Evolutionary conservation across 2,888 invertebrate species (phyloP).

Genomic region (Cybosia mesomella): DNA sequence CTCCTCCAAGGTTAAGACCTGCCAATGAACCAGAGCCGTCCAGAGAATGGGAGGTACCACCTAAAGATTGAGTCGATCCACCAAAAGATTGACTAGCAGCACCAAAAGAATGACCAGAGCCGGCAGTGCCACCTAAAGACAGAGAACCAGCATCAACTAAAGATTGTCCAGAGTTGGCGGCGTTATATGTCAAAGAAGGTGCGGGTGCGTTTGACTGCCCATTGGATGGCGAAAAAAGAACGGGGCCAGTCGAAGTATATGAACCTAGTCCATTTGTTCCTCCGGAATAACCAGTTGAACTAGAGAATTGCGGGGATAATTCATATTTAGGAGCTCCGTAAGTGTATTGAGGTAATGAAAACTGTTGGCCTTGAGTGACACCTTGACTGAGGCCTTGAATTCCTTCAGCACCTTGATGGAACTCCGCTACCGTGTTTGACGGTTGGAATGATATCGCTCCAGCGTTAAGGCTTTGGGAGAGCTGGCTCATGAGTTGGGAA

Average conservation of each 20-base stretch:
- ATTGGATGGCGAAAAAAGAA: constrained; percentile 74
- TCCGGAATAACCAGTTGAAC: constrained; percentile 73
- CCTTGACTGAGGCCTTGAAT: constrained; percentile 61
- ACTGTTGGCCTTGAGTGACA: constrained; percentile 59
- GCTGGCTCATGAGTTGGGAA: constrained; percentile 78
- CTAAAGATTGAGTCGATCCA: constrained; percentile 45
- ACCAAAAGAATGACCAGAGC: constrained; percentile 50
- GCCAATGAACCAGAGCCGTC: constrained; percentile 40
- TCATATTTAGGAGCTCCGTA: constrained; percentile 68
- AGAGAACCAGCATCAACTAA: constrained; percentile 58
- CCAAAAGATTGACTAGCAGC: constrained; percentile 53
- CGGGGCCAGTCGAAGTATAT: constrained; percentile 77
- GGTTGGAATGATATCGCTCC: constrained; percentile 73
- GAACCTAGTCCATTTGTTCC: constrained; percentile 81
- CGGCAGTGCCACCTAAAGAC: constrained; percentile 53
- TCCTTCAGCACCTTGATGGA: constrained; percentile 65
- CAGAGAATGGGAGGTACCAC: constrained; percentile 36
- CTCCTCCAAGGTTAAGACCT: constrained; percentile 33
- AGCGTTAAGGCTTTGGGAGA: constrained; percentile 73
- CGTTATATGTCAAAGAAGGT: constrained; percentile 55
- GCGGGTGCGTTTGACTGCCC: constrained; percentile 57
- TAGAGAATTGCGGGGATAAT: constrained; percentile 64
- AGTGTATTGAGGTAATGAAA: constrained; percentile 66
- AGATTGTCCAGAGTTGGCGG: constrained; percentile 62
- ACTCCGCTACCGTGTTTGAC: constrained; percentile 66